Evolutionary conservation across 2,113 vertebrate genomes (phyloP).

Genomic region (Apodemus speciosus): DNA sequence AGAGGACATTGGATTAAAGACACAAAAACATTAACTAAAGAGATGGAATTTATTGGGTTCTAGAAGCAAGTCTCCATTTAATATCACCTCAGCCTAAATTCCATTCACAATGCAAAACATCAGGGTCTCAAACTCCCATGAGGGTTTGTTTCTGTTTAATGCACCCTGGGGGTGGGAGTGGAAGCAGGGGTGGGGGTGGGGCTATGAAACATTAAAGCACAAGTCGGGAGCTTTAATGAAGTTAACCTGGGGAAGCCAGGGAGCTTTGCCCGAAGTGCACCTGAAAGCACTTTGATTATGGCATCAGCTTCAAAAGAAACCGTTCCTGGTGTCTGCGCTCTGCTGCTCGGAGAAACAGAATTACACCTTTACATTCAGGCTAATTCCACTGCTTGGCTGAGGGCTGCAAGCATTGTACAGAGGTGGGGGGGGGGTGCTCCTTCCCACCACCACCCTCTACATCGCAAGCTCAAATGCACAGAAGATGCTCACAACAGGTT

Average conservation of each 20-base stretch:
- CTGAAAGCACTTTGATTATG: constrained; percentile 85
- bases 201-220: constrained; percentile 84
- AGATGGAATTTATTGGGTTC: constrained; percentile 45
- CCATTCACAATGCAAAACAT: constrained; percentile 80
- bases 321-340: constrained; percentile 79
- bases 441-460: accelerated
- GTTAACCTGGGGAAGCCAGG: constrained; percentile 86
- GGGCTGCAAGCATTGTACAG: constrained; percentile 78
- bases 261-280: constrained; percentile 81
- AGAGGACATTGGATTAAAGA: constrained; percentile 20
- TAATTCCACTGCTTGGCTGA: constrained; percentile 81
- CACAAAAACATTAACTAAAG: constrained; percentile 40
- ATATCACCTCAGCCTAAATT: constrained; percentile 57
- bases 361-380: constrained; percentile 81
- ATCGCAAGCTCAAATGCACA: neutral
- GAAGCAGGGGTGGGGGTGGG: neutral
- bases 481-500: constrained; percentile 40
- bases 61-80: constrained; percentile 64
- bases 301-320: constrained; percentile 84
- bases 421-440: neutral
- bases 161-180: constrained; percentile 74
- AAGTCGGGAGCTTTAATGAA: constrained; percentile 86
- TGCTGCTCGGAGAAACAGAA: constrained; percentile 83
- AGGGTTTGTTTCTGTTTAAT: constrained; percentile 83
- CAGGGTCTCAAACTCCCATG: constrained; percentile 69